Percentiles rank a stretch among this genome's conserved stretches.
Evolutionary conservation across 2,113 vertebrate genomes (phyloP).

Genomic region (Indicator indicator): DNA sequence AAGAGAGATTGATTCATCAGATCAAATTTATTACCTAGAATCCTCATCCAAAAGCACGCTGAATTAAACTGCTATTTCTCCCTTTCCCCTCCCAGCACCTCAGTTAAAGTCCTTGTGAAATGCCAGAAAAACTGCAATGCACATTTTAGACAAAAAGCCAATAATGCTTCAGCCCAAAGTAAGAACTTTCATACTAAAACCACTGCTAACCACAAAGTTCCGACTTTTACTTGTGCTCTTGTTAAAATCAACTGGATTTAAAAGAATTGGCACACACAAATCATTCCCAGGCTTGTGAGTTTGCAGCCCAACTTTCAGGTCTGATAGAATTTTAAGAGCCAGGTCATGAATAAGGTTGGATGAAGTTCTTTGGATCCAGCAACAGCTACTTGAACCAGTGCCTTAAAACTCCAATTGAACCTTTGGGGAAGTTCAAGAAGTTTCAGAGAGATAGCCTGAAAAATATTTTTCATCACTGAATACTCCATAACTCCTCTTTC

Average conservation of each 20-base stretch:
- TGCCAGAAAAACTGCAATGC: conserved; percentile 18
- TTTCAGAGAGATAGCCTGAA: conserved; percentile 5
- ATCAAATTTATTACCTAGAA: conserved; percentile 58
- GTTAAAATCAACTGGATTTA: conserved; percentile 34
- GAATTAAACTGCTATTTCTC: conserved; percentile 41
- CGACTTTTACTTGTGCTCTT: conserved; percentile 2
- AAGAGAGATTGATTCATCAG: conserved; percentile 59
- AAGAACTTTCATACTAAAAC: conserved; percentile 38
- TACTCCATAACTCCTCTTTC: conserved; percentile 3
- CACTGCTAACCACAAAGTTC: conserved; percentile 54
- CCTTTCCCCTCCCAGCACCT: background rate
- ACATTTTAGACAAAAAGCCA: conserved; percentile 31
- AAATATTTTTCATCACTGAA: background rate
- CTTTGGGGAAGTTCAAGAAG: conserved; percentile 14
- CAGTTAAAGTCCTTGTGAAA: conserved; percentile 13
- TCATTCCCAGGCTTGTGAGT: conserved; percentile 4
- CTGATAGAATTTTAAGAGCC: background rate
- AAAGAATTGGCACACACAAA: conserved; percentile 22
- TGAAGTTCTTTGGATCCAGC: conserved; percentile 26
- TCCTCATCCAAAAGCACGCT: conserved; percentile 34
- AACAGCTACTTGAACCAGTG: background rate
- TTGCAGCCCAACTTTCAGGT: background rate
- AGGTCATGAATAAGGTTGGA: background rate
- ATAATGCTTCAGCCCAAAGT: conserved; percentile 28
- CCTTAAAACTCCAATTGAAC: conserved; percentile 39